phyloP scores from a whole-genome alignment of 2,888 invertebrate genomes.

The Formica aserva region DNA sequence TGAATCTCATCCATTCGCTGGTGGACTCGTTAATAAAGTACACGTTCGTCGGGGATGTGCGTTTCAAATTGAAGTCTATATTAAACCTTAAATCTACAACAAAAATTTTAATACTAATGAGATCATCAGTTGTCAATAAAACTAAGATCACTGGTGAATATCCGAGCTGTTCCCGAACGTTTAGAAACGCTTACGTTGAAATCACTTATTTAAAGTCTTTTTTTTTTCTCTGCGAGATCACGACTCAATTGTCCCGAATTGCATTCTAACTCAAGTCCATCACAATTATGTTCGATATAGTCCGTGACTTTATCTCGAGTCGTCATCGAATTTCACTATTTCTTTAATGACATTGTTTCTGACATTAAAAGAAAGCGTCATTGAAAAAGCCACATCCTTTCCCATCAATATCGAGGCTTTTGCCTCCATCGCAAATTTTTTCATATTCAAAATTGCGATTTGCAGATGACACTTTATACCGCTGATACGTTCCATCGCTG shows the following conservation, averaged over 20 bases:
- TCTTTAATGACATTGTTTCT: neutral
- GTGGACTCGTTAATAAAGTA: slow-evolving; percentile 31
- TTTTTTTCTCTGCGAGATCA: slow-evolving; percentile 66
- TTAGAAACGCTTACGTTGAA: slow-evolving; percentile 24
- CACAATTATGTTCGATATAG: slow-evolving; percentile 35
- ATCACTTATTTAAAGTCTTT: slow-evolving; percentile 61
- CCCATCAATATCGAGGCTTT: neutral
- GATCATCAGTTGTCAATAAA: slow-evolving; percentile 79
- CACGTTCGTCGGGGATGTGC: slow-evolving; percentile 33
- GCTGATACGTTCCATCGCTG: neutral
- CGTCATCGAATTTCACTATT: slow-evolving; percentile 22
- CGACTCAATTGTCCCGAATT: slow-evolving; percentile 45
- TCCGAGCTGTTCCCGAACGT: slow-evolving; percentile 18
- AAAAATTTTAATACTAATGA: slow-evolving; percentile 81
- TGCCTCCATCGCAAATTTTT: neutral
- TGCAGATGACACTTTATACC: neutral
- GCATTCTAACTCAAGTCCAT: slow-evolving; percentile 54
- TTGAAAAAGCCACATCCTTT: neutral
- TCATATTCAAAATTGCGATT: neutral
- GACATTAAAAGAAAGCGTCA: neutral
- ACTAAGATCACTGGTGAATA: slow-evolving; percentile 68
- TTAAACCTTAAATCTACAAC: slow-evolving; percentile 59
- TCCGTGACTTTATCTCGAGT: slow-evolving; percentile 5
- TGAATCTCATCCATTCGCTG: slow-evolving; percentile 9
- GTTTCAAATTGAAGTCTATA: slow-evolving; percentile 48